Base-by-base conservation (phyloP, 92 coral and sea anemone genomes). In the Bergia sp. region DNA sequence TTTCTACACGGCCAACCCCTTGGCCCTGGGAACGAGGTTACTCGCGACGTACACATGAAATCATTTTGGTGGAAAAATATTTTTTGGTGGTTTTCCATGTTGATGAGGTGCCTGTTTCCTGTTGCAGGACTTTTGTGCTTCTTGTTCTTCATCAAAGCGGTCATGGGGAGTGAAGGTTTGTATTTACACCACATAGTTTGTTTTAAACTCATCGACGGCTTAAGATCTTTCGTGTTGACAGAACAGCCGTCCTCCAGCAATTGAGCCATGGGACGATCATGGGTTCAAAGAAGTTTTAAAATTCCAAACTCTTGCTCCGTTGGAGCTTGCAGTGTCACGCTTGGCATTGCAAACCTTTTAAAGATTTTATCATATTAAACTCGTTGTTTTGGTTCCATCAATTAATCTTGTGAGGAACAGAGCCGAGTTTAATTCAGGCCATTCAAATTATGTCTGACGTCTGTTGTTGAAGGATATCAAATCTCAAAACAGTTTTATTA, bases 151-250 rank as follows among this genome's bases (percentile, higher is more conserved):
- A 23, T 1, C 40, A 45, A 73, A 84, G 58, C 65, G 9, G 55
- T 36, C 16, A 84, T 84, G 87, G 87, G 87, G 39, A 84, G 87
- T 39, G 87, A 84, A 84, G 87, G 87, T 84, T 84, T 12, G 87
- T 84, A 84, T 47, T 53, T 16, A 5, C 23, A 84, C 21, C 37
- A 6, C 67, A 5, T 20, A 1, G 42, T 12, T 44, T 43, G 41
- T 12, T 11, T 45, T 44, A 71, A 84, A 41, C 0, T 13, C n/a
- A 5, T 36, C 37, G 7, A 45, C 29, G 87, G 64, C 65, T 69
- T 84, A 29, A 0, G 37, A 12, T 71, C 20, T 12, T 4, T 72
- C 64, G 1, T 45, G 58, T 67, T 45, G 37, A 71, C 13, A 72
- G 66, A 84, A 80, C 87, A 69, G 86, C 42, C 36, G n/a, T 41